A percentile compares a stretch with the other conserved stretches of the same genome.
phyloP scores from a whole-genome alignment of 2,888 invertebrate species.

The Smittia sp. region DNA sequence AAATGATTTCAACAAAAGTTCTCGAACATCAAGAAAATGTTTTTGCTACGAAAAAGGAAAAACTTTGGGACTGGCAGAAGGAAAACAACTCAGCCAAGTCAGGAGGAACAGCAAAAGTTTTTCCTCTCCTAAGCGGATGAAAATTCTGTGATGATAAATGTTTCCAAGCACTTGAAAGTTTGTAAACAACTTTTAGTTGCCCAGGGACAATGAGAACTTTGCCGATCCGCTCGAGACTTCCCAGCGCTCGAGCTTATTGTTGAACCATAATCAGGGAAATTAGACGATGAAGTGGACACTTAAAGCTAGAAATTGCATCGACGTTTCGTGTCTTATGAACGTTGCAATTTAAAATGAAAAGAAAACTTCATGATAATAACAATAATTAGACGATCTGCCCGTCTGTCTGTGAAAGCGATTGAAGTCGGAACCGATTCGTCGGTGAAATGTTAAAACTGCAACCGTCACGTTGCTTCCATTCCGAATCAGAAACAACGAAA shows the following conservation, averaged over 20 bases:
- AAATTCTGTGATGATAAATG: no score
- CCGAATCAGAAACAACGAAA: background rate
- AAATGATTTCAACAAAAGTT: no score
- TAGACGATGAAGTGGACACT: background rate
- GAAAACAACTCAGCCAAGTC: no score
- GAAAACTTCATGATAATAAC: conserved; percentile 1
- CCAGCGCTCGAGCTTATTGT: background rate
- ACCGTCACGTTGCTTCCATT: background rate
- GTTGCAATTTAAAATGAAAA: background rate
- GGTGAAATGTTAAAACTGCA: background rate
- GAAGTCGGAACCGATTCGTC: background rate
- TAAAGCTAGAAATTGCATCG: background rate
- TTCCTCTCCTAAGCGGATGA: no score
- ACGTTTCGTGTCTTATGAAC: background rate
- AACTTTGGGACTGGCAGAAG: no score
- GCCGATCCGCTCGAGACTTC: background rate
- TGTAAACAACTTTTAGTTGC: no score
- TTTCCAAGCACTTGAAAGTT: no score
- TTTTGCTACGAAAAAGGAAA: no score
- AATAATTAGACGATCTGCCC: background rate
- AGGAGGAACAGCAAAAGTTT: no score
- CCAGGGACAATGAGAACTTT: background rate
- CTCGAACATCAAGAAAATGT: no score
- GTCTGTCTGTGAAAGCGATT: background rate
- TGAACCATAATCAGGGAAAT: background rate